Evolutionary conservation across 2,797 vertebrate species (phyloP), one percentile per base, ranked within the genome.

Genomic region (Paguma larvata): DNA sequence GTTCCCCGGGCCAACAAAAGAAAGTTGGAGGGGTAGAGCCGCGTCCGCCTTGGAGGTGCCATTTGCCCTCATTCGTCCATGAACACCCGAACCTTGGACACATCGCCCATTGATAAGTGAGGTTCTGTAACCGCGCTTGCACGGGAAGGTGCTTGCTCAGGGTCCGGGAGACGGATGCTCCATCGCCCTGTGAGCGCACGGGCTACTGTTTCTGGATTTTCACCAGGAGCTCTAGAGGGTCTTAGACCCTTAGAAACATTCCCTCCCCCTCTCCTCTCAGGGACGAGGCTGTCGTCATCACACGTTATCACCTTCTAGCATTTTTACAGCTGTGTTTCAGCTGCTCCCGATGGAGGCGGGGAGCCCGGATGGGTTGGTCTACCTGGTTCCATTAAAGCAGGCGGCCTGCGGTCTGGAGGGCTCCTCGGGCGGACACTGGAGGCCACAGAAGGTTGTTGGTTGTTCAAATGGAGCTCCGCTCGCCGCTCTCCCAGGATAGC

Each of bases 401-500:
- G 73, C 34, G 65, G 23, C 9, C 82, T 13, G 12, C 73, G 65
- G 41, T 62, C 62, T 1, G 63, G 53, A 16, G 10, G 51, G 51
- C 62, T 15, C 23, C 59, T n/a, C 5, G 7, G 4, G 30, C 19
- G 13, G 38, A 25, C 13, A 32, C 10, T 38, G 27, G 2, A 30
- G 16, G 3, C 2, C 21, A 21, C 0, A 7, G 72, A 34, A 59
- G 51, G 38, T 5, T 44, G 34, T 25, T 15, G 7, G 13, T 30
- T 27, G 70, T 15, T 44, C 21, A 73, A 44, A 30, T 38, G 56
- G 25, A 32, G 75, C 6, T 67, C 38, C 19, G 67, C 83, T 34
- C 16, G 0, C 11, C 18, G 12, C 18, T 0, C 32, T 41, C 3
- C 41, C 0, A 1, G 32, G 1, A 1, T 3, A 70, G 73, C 21